Base-by-base conservation (phyloP, 2,113 vertebrate genomes). In the Laticauda colubrina region DNA sequence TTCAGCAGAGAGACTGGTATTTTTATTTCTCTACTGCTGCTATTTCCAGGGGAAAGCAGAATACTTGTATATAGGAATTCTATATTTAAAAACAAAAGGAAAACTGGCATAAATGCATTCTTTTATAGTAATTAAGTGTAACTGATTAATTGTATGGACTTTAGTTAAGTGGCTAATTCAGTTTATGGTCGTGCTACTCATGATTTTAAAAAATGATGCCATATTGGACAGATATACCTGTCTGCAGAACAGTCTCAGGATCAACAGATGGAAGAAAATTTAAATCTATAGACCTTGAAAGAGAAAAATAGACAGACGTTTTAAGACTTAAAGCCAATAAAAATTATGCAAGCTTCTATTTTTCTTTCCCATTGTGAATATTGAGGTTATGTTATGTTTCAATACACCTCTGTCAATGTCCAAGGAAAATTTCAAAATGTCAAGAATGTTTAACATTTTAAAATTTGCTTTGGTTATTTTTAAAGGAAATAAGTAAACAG, bases 231-330 rank as follows among this genome's bases (percentile, higher is more conserved):
- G 98, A 99, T 93, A 75, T 97, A 97, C 99, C 99, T 91, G 99
- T 99, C 97, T 99, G 99, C 89, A 99, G 98, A 89, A 99, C 99
- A 0, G 98, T 99, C 97, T 99, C 99, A 12, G 99, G 99, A 97
- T 99, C 99, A 96, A 99, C 98, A 0, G 99, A 99, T 3, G 99
- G 99, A 96, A 99, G 97, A 91, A 98, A 98, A 95, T 98, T 98
- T 96, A 98, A 97, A 96, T 99, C 99, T 91, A 98, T 96, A 92
- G 98, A 98, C 95, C 99, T 99, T 96, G 57, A 81, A 53, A 96
- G 89, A 91, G 93, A 88, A 90, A 93, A 24, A 81, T 3, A 94
- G 45, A 92, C 11, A 89, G 43, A 15, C 95, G 18, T 48, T 51
- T 87, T 91, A 93, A 56, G 23, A 2, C 43, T 69, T 51, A 94